Evolutionary conservation across 2,113 vertebrate genomes (phyloP).

Genomic region (Willisornis vidua): DNA sequence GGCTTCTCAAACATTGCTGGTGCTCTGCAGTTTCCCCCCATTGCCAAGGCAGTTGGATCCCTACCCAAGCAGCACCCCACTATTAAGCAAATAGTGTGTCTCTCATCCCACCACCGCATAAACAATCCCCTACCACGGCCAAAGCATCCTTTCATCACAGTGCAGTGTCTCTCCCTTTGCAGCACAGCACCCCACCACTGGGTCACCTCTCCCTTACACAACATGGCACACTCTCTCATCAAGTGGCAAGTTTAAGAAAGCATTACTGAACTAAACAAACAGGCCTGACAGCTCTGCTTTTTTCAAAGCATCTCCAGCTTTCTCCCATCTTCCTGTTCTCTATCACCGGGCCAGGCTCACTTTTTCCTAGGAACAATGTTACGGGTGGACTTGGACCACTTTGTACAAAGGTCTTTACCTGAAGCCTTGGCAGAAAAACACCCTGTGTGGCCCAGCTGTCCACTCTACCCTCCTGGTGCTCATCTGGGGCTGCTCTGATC

Average conservation of each 20-base stretch:
- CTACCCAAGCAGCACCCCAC: constrained; percentile 44
- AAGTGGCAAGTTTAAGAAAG: neutral
- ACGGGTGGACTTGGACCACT: rapidly evolving
- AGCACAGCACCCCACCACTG: neutral
- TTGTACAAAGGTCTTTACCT: neutral
- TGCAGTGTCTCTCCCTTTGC: neutral
- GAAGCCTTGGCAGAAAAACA: neutral
- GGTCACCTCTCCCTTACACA: neutral
- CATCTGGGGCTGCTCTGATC: neutral
- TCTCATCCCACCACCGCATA: constrained; percentile 1
- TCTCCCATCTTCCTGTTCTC: neutral
- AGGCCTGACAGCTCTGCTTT: neutral
- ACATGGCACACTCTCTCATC: neutral
- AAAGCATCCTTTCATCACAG: neutral
- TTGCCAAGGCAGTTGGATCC: neutral
- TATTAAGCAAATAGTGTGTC: neutral
- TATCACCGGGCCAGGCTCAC: neutral
- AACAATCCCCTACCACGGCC: constrained; percentile 22
- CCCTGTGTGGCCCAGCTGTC: too few species aligned
- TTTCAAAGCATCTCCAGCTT: neutral
- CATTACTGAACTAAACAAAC: neutral
- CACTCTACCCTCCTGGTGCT: neutral
- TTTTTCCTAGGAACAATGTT: neutral
- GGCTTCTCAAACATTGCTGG: neutral
- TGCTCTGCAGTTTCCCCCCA: neutral